phyloP scores from a whole-genome alignment of 2,113 vertebrate species.

The Lamprologus tigripictilis region DNA sequence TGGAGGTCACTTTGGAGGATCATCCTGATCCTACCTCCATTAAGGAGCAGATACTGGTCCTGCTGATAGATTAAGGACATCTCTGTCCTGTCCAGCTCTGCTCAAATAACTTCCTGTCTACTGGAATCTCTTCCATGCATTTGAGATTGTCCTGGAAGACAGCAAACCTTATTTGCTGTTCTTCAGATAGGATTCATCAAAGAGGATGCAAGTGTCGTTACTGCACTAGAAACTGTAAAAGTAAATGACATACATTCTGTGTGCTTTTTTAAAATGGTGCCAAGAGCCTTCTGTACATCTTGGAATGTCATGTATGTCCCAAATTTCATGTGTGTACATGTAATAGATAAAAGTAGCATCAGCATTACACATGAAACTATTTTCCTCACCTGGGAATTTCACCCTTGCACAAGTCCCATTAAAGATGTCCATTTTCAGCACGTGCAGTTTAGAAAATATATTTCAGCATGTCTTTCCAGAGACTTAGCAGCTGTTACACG shows the following conservation, averaged over 20 bases:
- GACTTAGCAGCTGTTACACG: background rate
- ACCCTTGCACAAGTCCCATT: background rate
- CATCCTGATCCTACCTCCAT: background rate
- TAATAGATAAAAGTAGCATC: background rate
- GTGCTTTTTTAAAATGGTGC: background rate
- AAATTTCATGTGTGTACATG: background rate
- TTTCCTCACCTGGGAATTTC: background rate
- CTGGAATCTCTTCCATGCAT: background rate
- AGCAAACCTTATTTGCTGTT: background rate
- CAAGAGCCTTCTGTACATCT: background rate
- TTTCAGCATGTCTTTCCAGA: background rate
- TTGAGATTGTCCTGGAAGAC: accelerated
- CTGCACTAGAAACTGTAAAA: background rate
- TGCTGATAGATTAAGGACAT: background rate
- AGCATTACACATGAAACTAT: background rate
- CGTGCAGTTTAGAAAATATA: background rate
- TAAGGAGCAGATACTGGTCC: background rate
- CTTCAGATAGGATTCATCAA: background rate
- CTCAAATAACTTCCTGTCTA: background rate
- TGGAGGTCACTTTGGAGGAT: background rate
- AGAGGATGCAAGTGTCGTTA: background rate
- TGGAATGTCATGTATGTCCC: background rate
- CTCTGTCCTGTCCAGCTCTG: background rate
- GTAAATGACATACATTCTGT: background rate
- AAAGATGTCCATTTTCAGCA: background rate